Evolutionary conservation across 1,140 invertebrate species (phyloP), one percentile per base, ranked within the genome.

Genomic region (Xylocopa sonorina): DNA sequence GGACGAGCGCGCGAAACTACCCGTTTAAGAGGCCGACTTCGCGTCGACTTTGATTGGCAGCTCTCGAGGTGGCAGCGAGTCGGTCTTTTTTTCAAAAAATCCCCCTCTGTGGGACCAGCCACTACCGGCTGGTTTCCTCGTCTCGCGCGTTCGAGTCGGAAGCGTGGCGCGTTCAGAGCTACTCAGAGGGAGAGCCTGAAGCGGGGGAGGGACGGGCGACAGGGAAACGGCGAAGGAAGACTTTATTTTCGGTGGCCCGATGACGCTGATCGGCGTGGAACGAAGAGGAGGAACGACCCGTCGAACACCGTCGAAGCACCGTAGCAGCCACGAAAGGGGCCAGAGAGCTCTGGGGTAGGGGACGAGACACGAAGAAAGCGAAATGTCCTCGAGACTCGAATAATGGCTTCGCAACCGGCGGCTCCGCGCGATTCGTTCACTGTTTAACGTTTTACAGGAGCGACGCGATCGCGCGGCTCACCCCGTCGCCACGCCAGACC

Each of bases 21-120:
- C 82, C 78, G 78, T 84, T 85, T 84, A 85, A 85, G 79, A 81
- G 68, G 79, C 73, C 73, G 80, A 78, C 60, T 84, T 71, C 72
- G 58, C 57, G 63, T 73, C 58, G 71, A n/a, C n/a, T 78, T 87
- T 87, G 86, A 87, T 87, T 87, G 86, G 84, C 86, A 87, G 86
- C 72, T 82, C 80, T 75, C 66, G 80, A 81, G 82, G 41, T 72
- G 38, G 32, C 57, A 50, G 34, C 24, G n/a, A 21, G 64, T 81
- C 79, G 48, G 50, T 63, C 76, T 72, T 64, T 50, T 62, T 53
- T 73, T 86, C 75, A 69, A 68, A 80, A 78, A 85, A 69, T n/a
- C n/a, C n/a, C n/a, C 77, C 68, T 66, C 80, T 77, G 60, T 34
- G 79, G 14, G 64, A 58, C n/a, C n/a, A n/a, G n/a, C n/a, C n/a